A percentile compares a stretch with the other conserved stretches of the same genome.
These are phyloP conservation scores for Chlamydotis undulata DNA, from an alignment of 2,113 vertebrate genomes.

Conservation along the genomic window DNA sequence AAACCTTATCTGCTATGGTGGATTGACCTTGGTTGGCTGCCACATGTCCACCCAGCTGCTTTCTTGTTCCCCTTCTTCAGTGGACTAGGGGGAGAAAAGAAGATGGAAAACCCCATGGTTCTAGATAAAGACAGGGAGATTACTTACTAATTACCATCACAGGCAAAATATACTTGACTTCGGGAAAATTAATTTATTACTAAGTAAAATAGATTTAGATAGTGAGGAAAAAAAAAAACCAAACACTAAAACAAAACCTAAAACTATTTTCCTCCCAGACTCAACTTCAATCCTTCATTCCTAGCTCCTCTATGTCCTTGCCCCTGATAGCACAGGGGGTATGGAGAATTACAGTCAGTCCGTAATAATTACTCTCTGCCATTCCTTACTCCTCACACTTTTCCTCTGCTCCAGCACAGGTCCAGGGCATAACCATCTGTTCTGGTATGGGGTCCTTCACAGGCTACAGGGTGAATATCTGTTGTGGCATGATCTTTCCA, in stretches of 20 bases:
- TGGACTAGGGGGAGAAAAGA: not conserved
- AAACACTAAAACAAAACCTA: not conserved
- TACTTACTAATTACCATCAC: not conserved
- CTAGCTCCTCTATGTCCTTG: not conserved
- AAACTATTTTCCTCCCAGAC: not conserved
- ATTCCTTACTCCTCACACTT: not conserved
- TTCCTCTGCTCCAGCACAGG: not conserved
- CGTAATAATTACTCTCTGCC: not conserved
- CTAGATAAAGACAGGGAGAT: not conserved
- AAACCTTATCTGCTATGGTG: not conserved
- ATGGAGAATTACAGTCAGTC: not conserved
- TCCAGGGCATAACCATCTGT: not conserved
- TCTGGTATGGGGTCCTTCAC: not conserved
- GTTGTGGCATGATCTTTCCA: not conserved
- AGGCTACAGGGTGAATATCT: not conserved
- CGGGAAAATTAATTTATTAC: not conserved
- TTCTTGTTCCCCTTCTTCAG: not conserved
- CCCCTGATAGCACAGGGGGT: not conserved
- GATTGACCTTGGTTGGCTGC: not conserved
- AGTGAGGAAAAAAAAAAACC: too few relatives aligned
- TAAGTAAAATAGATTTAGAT: not conserved
- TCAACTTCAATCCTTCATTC: not conserved
- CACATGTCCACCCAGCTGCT: not conserved
- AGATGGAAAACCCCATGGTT: not conserved
- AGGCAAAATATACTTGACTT: not conserved